These are phyloP conservation scores for Potamarius usumacintae DNA, from an alignment of 2,113 vertebrate species.

Conservation along the genomic window DNA sequence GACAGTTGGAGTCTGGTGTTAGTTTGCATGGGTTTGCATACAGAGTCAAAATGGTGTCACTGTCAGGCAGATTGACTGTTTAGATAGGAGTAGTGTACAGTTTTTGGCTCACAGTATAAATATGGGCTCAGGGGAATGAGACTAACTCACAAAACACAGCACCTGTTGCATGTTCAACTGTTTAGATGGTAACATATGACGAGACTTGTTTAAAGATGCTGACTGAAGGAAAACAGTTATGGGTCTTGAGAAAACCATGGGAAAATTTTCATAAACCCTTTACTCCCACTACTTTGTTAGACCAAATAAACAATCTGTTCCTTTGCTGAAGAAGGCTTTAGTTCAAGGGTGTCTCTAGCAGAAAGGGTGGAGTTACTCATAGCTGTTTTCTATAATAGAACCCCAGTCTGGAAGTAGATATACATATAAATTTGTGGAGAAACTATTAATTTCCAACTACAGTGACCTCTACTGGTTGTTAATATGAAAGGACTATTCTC, in stretches of 20 bases:
- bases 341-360: background rate
- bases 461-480: background rate
- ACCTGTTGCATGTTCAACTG: conserved; percentile 20
- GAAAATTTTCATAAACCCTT: background rate
- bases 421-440: too few relatives aligned
- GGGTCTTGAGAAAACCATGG: background rate
- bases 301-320: background rate
- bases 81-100: conserved; percentile 41
- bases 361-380: background rate
- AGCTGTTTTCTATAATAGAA: background rate
- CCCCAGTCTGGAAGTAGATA: background rate
- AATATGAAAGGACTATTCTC: background rate
- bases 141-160: conserved; percentile 7
- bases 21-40: conserved; percentile 55
- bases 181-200: background rate
- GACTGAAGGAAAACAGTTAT: background rate
- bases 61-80: conserved; percentile 45
- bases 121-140: background rate
- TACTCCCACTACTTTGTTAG: background rate
- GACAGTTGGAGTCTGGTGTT: conserved; percentile 36
- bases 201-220: conserved; percentile 33
- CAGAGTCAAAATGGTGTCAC: conserved; percentile 1
- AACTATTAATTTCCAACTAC: background rate
- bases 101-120: conserved; percentile 27
- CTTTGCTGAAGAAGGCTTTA: background rate